phyloP scores from a whole-genome alignment of 2,888 invertebrate species.

The Chloroclysta siterata region DNA sequence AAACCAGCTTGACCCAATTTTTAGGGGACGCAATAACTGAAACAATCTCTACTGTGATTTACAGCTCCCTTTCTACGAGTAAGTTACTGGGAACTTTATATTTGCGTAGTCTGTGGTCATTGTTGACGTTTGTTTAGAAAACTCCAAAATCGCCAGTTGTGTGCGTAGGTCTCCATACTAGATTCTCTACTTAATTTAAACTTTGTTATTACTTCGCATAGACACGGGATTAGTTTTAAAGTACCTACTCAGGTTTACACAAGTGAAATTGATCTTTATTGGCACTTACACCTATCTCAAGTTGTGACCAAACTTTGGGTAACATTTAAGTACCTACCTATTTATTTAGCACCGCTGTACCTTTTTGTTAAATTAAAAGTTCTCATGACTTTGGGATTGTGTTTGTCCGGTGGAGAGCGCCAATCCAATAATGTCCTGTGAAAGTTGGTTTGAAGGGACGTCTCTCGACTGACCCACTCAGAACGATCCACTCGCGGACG shows the following conservation, averaged over 20 bases:
- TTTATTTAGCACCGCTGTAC: conserved; percentile 10
- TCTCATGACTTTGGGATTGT: conserved; percentile 17
- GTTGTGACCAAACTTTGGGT: too few species aligned
- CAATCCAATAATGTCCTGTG: conserved; percentile 17
- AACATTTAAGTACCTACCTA: neutral
- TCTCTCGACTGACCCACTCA: neutral
- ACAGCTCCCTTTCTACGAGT: neutral
- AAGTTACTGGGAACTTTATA: neutral
- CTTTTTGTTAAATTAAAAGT: conserved; percentile 14
- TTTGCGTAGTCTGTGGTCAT: conserved; percentile 1
- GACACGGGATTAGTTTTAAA: too few species aligned
- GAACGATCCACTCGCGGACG: too few species aligned
- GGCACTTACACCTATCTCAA: too few species aligned
- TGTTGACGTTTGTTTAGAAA: neutral
- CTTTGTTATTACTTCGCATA: too few species aligned
- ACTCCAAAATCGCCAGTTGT: neutral
- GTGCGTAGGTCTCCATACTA: too few species aligned
- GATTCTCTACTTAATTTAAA: too few species aligned
- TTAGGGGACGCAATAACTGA: conserved; percentile 20
- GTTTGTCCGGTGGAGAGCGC: conserved; percentile 7
- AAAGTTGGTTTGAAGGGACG: conserved; percentile 9
- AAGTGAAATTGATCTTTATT: too few species aligned
- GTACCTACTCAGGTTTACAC: too few species aligned
- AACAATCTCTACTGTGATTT: conserved; percentile 19
- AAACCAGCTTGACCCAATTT: conserved; percentile 29